phyloP scores from a whole-genome alignment of 2,797 vertebrate genomes.

The Argya squamiceps region DNA sequence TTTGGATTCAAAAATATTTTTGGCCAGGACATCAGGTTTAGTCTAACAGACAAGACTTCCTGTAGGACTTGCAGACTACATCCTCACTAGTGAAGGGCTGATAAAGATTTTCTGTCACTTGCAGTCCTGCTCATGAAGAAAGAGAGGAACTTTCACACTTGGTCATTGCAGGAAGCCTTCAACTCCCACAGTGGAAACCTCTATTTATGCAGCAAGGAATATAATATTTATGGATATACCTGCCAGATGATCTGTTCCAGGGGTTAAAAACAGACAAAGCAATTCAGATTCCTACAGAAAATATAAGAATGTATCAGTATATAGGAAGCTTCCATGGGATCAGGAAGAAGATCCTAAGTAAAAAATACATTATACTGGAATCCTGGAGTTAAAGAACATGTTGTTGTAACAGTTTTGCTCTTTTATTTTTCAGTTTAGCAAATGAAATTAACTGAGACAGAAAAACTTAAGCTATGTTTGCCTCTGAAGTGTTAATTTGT shows the following conservation, averaged over 20 bases:
- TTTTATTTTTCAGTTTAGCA: neutral
- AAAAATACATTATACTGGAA: neutral
- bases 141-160: neutral
- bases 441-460: neutral
- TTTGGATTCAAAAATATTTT: no score
- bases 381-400: neutral
- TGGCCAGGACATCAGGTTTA: no score
- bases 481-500: neutral
- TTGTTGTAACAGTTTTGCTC: neutral
- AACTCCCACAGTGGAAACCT: neutral
- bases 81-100: no score
- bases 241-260: neutral
- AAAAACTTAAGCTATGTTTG: neutral
- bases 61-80: no score
- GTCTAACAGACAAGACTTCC: no score
- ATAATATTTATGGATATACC: neutral
- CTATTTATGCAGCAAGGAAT: neutral
- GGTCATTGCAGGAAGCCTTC: neutral
- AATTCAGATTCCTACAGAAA: neutral
- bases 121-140: neutral
- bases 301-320: neutral
- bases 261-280: neutral
- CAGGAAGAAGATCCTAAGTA: neutral
- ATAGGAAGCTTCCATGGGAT: neutral
- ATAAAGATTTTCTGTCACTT: neutral